These are phyloP conservation scores for Cryptoblepharus egeriae DNA, from an alignment of 2,797 vertebrate species.

Conservation along the genomic window DNA sequence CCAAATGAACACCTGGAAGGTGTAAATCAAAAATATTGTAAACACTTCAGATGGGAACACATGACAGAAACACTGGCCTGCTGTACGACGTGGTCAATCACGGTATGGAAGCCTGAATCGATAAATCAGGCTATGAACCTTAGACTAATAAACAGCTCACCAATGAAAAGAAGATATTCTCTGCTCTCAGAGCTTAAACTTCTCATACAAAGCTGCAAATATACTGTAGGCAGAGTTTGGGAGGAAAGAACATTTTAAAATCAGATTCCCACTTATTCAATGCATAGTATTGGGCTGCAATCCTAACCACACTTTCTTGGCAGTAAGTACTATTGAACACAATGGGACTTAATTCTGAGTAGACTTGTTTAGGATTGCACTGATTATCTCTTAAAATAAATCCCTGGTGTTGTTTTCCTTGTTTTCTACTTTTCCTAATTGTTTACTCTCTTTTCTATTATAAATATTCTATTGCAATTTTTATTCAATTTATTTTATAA, in stretches of 20 bases:
- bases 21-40: conserved; percentile 93
- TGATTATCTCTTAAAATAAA: neutral
- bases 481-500: too few relatives aligned
- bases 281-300: too few relatives aligned
- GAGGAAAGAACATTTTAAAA: neutral
- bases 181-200: neutral
- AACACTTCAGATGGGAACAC: conserved; percentile 84
- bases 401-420: accelerated
- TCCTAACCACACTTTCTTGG: too few relatives aligned
- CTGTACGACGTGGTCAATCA: conserved; percentile 48
- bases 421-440: neutral
- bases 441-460: too few relatives aligned
- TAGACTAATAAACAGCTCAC: conserved; percentile 58
- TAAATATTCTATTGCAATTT: too few relatives aligned
- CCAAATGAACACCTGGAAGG: conserved; percentile 91
- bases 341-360: too few relatives aligned
- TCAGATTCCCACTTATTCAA: conserved; percentile 5
- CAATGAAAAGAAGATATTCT: conserved; percentile 52
- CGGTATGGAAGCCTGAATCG: conserved; percentile 59
- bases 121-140: conserved; percentile 73
- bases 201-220: neutral
- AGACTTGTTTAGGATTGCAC: too few relatives aligned
- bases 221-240: neutral
- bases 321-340: too few relatives aligned
- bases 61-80: conserved; percentile 72